phyloP scores from a whole-genome alignment of 2,113 vertebrate species.

The Labrus mixtus region DNA sequence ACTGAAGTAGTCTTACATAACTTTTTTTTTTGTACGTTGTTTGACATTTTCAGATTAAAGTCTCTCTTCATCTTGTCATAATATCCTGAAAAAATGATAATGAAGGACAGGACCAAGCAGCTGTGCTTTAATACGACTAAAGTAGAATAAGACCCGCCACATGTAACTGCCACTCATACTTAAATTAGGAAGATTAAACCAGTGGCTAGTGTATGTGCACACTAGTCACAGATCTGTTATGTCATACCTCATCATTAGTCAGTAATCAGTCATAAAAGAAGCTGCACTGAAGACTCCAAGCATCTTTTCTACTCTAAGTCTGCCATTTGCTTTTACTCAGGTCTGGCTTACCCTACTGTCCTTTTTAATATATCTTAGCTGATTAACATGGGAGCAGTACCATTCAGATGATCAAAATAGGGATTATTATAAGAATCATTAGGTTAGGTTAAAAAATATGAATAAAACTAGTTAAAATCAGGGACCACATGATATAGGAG shows the following conservation, averaged over 20 bases:
- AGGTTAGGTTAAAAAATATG: not conserved
- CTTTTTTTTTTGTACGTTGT: not conserved
- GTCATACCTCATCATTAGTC: conserved; percentile 12
- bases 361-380: not conserved
- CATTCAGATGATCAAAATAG: not conserved
- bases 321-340: not conserved
- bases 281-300: conserved; percentile 18
- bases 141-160: not conserved
- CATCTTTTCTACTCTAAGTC: conserved; percentile 25
- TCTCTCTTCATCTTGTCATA: not conserved
- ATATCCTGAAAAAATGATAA: not conserved
- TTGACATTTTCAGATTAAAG: not conserved
- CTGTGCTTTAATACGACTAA: conserved; percentile 6
- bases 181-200: conserved; percentile 6
- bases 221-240: conserved; percentile 27
- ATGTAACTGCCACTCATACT: conserved; percentile 18
- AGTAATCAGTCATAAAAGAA: conserved; percentile 28
- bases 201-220: not conserved
- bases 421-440: not conserved
- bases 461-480: not conserved
- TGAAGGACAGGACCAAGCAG: not conserved
- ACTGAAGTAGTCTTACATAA: not conserved
- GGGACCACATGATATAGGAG: too few species aligned
- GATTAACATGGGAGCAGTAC: not conserved
- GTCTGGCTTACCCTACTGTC: conserved; percentile 12